Evolutionary conservation across 2,113 vertebrate species (phyloP), one percentile per base, ranked within the genome.

Genomic region (Dolichallabes microphthalmus): DNA sequence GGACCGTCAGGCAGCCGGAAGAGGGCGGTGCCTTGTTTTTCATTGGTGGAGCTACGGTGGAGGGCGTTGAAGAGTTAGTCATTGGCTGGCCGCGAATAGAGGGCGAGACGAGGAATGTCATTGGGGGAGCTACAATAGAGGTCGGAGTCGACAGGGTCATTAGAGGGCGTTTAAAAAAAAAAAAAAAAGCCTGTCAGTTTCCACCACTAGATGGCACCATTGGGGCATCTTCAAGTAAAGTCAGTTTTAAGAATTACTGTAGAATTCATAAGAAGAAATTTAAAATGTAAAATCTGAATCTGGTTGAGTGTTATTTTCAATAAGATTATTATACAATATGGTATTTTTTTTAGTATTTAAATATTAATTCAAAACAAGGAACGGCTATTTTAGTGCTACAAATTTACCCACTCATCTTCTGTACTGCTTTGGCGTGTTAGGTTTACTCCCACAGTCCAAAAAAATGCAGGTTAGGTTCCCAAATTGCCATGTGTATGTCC

Each of bases 181-280:
- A 39, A 39, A 39, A 39, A 4, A 4, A 4, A 6, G 7, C 0
- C 64, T 20, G 68, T 4, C 32, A 1, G 17, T 53, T 84, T 71
- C 32, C 45, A 85, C 76, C 84, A 85, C 64, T 27, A 85, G 84
- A 80, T 85, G 84, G 76, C 14, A 2, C 22, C 64, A 85, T 50
- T 76, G 30, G 30, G 7, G 7, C 32, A 39, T 39, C 22, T 22
- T 45, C 32, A 22, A 71, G 4, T 20, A 20, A 20, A 39, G 19
- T 35, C 5, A 14, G 9, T 8, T 17, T 64, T 14, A 64, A 12
- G 20, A 63, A 9, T 25, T 25, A n/a, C n/a, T n/a, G n/a, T n/a
- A n/a, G n/a, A n/a, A n/a, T n/a, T n/a, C n/a, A n/a, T n/a, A n/a
- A n/a, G n/a, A n/a, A 30, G 3, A 22, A 64, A 27, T 64, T 63